phyloP scores from a whole-genome alignment of 1,140 invertebrate genomes.

The Armadillidium nasatum region DNA sequence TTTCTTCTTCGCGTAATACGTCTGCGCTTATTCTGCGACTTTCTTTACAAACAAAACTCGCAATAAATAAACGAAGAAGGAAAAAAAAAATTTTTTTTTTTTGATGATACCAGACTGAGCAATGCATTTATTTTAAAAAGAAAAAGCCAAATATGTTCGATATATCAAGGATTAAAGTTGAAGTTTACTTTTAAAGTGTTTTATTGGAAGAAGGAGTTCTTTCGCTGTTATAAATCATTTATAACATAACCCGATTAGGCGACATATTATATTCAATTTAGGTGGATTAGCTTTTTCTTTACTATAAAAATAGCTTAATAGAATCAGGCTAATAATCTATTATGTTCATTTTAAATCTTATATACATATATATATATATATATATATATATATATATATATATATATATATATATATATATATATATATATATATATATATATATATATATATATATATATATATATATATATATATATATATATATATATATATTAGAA shows the following conservation, averaged over 20 bases:
- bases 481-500: too few species aligned
- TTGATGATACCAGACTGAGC: too few species aligned
- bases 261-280: not conserved
- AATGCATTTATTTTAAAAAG: too few species aligned
- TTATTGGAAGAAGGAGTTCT: not conserved
- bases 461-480: too few species aligned
- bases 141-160: not conserved
- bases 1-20: too few species aligned
- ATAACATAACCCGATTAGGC: not conserved
- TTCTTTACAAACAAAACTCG: too few species aligned
- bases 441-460: conserved; percentile 17
- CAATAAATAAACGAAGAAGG: too few species aligned
- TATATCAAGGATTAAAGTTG: not conserved
- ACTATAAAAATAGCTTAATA: conserved; percentile 7
- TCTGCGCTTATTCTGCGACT: too few species aligned
- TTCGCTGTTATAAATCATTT: not conserved
- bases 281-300: not conserved
- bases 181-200: not conserved
- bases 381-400: not conserved
- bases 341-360: not conserved
- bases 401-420: conserved; percentile 21
- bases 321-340: not conserved
- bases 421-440: conserved; percentile 22
- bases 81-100: too few species aligned
- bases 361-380: too few species aligned